Evolutionary conservation across 2,797 vertebrate species (phyloP).

Genomic region (Mycteria americana): DNA sequence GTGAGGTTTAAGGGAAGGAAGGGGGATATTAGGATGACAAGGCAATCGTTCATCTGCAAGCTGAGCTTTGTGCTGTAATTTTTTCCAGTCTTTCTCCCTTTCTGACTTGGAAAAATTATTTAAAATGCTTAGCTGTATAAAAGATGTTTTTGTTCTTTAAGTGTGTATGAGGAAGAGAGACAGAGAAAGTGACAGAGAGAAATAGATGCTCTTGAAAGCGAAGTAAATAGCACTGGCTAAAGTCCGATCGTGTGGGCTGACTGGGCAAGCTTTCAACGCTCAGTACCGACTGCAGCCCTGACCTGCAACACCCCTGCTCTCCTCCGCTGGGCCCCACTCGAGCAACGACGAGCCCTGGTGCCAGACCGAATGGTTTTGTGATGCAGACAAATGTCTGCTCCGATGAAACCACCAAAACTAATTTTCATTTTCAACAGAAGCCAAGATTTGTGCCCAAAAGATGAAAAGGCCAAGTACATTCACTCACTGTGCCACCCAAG

Average conservation of each 20-base stretch:
- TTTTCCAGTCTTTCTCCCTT: slow-evolving; percentile 51
- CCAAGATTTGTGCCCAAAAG: slow-evolving; percentile 15
- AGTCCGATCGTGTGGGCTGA: slow-evolving; percentile 58
- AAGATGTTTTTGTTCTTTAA: slow-evolving; percentile 62
- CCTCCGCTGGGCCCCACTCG: slow-evolving; percentile 58
- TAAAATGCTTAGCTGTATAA: slow-evolving; percentile 51
- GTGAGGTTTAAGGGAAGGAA: slow-evolving; percentile 7
- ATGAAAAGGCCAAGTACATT: neutral
- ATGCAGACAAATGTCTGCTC: slow-evolving; percentile 56
- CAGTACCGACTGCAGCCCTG: slow-evolving; percentile 54
- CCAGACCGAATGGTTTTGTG: slow-evolving; percentile 49
- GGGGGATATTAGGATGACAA: slow-evolving; percentile 41
- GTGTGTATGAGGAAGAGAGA: slow-evolving; percentile 12
- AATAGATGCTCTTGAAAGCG: slow-evolving; percentile 67
- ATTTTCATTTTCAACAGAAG: slow-evolving; percentile 32
- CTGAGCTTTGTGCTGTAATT: slow-evolving; percentile 30
- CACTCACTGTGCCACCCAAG: neutral
- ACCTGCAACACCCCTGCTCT: slow-evolving; percentile 66
- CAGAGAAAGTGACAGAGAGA: slow-evolving; percentile 34
- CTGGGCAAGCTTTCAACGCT: slow-evolving; percentile 64
- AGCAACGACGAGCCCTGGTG: slow-evolving; percentile 28
- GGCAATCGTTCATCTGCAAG: slow-evolving; percentile 39
- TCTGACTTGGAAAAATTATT: slow-evolving; percentile 57
- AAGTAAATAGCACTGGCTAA: slow-evolving; percentile 65
- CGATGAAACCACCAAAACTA: slow-evolving; percentile 33